Percentiles rank a stretch among this genome's conserved stretches.
These are phyloP conservation scores for Euclidia mi DNA, from an alignment of 2,888 invertebrate genomes.

Conservation along the genomic window DNA sequence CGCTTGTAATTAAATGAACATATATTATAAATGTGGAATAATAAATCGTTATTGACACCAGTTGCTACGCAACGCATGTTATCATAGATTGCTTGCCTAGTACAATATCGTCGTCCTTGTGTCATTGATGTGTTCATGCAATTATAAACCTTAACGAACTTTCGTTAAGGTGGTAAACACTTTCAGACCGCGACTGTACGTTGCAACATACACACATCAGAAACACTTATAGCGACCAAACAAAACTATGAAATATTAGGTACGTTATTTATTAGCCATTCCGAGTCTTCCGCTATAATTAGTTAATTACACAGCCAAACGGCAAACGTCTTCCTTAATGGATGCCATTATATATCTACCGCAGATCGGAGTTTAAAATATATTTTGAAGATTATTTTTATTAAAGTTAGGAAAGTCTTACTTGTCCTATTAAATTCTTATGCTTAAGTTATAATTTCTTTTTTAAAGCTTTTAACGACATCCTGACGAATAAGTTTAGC, in stretches of 20 bases:
- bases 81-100: too few species aligned
- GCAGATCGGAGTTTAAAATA: conserved; percentile 39
- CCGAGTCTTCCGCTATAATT: conserved; percentile 7
- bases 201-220: neutral
- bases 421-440: conserved; percentile 53
- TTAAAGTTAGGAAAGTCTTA: conserved; percentile 36
- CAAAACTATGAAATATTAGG: conserved; percentile 1
- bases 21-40: too few species aligned
- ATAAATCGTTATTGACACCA: too few species aligned
- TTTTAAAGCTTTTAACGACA: conserved; percentile 56
- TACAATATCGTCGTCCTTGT: too few species aligned
- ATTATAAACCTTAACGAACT: too few species aligned
- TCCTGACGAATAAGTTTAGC: conserved; percentile 44
- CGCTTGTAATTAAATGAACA: too few species aligned
- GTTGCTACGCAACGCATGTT: too few species aligned
- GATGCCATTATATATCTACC: conserved; percentile 29
- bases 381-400: conserved; percentile 49
- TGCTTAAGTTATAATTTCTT: conserved; percentile 50
- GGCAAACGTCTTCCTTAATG: conserved; percentile 26
- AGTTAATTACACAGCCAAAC: conserved; percentile 22
- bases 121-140: too few species aligned
- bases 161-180: too few species aligned
- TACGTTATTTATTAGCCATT: neutral
- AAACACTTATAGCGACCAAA: neutral
- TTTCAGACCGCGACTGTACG: too few species aligned